These are phyloP conservation scores for Piaya cayana DNA, from an alignment of 2,113 vertebrate species.

Conservation along the genomic window DNA sequence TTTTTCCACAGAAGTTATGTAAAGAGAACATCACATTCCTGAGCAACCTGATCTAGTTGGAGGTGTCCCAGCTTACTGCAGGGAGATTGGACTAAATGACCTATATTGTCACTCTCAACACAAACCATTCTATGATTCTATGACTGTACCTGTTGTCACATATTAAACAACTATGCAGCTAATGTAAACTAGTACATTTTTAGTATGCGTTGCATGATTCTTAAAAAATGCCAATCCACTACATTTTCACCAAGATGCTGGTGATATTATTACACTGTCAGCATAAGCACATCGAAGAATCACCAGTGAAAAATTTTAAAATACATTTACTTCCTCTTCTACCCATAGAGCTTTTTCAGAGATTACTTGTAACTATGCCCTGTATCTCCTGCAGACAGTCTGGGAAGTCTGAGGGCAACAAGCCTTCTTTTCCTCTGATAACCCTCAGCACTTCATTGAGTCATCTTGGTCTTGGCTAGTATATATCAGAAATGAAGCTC, in stretches of 20 bases:
- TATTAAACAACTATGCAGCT: background rate
- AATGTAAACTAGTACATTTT: background rate
- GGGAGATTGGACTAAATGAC: too few species aligned
- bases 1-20: too few species aligned
- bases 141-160: too few species aligned
- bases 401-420: background rate
- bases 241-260: background rate
- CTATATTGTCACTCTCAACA: too few species aligned
- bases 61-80: too few species aligned
- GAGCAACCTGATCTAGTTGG: too few species aligned
- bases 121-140: too few species aligned
- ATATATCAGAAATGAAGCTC: background rate
- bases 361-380: background rate
- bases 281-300: background rate
- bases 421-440: background rate
- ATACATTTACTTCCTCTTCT: background rate
- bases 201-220: background rate
- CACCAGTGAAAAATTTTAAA: background rate
- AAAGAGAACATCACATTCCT: too few species aligned
- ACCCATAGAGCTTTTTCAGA: background rate
- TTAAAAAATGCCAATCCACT: background rate
- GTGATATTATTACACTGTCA: background rate
- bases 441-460: background rate
- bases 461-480: background rate
- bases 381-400: background rate